Base-by-base conservation (phyloP, 2,888 invertebrate species). In the Lepidonotus clava region DNA sequence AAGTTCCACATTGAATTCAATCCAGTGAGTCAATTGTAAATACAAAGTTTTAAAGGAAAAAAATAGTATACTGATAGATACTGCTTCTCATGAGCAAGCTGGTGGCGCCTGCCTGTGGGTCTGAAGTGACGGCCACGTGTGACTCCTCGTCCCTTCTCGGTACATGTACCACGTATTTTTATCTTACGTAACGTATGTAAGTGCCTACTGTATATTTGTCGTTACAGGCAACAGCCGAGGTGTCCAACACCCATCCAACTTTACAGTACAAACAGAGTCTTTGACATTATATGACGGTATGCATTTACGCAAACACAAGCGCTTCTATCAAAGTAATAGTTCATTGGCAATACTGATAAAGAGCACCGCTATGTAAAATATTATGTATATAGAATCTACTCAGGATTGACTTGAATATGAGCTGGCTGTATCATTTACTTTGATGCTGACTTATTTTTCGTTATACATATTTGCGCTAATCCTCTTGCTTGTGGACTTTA, bases 121-220 rank as follows among this genome's bases (percentile, higher is more conserved):
- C 28, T 61, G 2, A 28, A 28, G 61, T 61, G 28, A 61, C 28
- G 61, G 61, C n/a, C 61, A 61, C 28, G 11, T 61, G n/a, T n/a
- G n/a, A 61, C 24, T 61, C 61, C 28, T 61, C 61, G 61, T 61
- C 61, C 61, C 28, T 32, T 8, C 61, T 28, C 61, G 28, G 24
- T 61, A 4, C 36, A 34, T 34, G 5, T 67, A 34, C 11, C n/a
- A 66, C 32, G 66, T 66, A 66, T 71, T 71, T 71, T 71, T 71
- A 71, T 71, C 71, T 18, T 34, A 71, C 38, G 71, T 71, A 11
- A 71, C n/a, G 38, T 71, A 71, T 71, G 71, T 71, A 71, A 71
- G 71, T 71, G 71, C 71, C 71, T 71, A 34, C 34, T 38, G 71
- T 38, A 38, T 71, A 71, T 36, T 38, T 71, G 71, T 71, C 71